Base-by-base conservation (phyloP, 2,888 invertebrate species). In the Oxycera nigricornis region DNA sequence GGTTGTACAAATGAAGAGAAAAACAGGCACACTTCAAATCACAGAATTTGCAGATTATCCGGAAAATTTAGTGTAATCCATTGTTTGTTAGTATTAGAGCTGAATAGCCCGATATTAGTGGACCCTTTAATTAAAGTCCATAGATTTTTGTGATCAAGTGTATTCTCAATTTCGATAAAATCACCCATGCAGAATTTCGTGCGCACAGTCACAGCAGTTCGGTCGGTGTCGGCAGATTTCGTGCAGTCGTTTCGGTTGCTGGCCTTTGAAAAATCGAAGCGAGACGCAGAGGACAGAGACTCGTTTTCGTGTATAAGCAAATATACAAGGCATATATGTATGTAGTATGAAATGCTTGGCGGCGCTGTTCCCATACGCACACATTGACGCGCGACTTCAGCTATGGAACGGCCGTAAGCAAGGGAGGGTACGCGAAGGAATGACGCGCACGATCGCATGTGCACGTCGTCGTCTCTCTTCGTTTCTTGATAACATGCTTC, bases 201-300 rank as follows among this genome's bases (percentile, higher is more conserved):
- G 70, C 70, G 55, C 70, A 31, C 41, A 65, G 35, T 41, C 65
- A 17, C 59, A 22, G 3, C 41, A 4, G 39, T 20, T n/a, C n/a
- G 2, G 3, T 30, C 20, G 30, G n/a, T 30, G 46, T 68, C 70
- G 70, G 9, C 26, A 20, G 35, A 31, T 55, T 70, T 70, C 70
- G 70, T 52, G 26, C 30, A 70, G 55, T 70, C 52, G 70, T 70
- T 70, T 70, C 55, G 70, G 70, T 70, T 22, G 70, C 31, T 70
- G 52, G 41, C 35, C 55, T 31, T 31, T 70, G 70, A 73, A 75
- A 75, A 75, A 75, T 75, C 75, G 75, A 75, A 75, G 73, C 73
- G 75, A 31, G 75, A 70, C 75, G 75, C 35, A 70, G 55, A 73
- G 75, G 70, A 73, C 62, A 62, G 57, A 68, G 74, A 73, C 74